These are phyloP conservation scores for Sigmodon hispidus DNA, from an alignment of 2,113 vertebrate genomes.

Conservation along the genomic window DNA sequence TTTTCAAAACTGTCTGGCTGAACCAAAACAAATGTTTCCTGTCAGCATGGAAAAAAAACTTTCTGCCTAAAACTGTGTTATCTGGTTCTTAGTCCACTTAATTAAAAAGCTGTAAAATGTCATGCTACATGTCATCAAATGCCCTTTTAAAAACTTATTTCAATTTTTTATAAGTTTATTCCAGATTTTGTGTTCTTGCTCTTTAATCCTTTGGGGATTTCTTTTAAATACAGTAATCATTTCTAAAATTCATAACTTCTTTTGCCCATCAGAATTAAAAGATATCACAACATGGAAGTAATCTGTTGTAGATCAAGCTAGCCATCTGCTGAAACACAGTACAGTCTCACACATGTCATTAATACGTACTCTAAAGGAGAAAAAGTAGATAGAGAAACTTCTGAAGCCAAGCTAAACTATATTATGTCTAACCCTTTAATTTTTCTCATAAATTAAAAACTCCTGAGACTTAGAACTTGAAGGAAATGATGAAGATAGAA, in stretches of 20 bases:
- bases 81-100: slow-evolving; percentile 76
- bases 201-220: slow-evolving; percentile 37
- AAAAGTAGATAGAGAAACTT: slow-evolving; percentile 14
- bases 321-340: slow-evolving; percentile 39
- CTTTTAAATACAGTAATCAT: slow-evolving; percentile 52
- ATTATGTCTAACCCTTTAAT: not conserved
- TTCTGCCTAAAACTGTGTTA: slow-evolving; percentile 74
- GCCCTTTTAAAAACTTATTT: slow-evolving; percentile 56
- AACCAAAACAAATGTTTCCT: slow-evolving; percentile 83
- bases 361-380: slow-evolving; percentile 16
- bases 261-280: slow-evolving; percentile 43
- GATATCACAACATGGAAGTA: slow-evolving; percentile 13
- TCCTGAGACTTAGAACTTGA: slow-evolving; percentile 16
- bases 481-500: slow-evolving; percentile 11
- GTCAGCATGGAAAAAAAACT: slow-evolving; percentile 77
- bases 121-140: slow-evolving; percentile 76
- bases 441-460: slow-evolving; percentile 24
- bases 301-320: not conserved
- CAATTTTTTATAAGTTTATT: slow-evolving; percentile 61
- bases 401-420: not conserved
- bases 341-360: not conserved
- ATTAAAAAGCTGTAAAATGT: slow-evolving; percentile 80
- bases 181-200: slow-evolving; percentile 49
- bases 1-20: slow-evolving; percentile 61
- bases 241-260: slow-evolving; percentile 57